Percentiles rank a stretch among this genome's conserved stretches.
Evolutionary conservation across 2,888 invertebrate species (phyloP).

Genomic region (Neria commutata): DNA sequence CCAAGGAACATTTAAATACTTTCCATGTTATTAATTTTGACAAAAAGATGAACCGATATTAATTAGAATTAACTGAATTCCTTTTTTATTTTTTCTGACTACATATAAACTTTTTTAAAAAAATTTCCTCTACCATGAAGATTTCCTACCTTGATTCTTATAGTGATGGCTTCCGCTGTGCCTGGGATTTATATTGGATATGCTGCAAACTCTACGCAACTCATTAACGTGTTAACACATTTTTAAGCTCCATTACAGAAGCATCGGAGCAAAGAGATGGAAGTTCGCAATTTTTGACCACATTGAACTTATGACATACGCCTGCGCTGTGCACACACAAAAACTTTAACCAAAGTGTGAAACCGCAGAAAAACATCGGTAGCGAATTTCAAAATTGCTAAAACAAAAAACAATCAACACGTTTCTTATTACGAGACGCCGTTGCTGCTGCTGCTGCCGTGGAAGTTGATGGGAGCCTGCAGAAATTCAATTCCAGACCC

Average conservation of each 20-base stretch:
- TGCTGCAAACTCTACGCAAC: no score
- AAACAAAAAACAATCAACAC: slow-evolving; percentile 15
- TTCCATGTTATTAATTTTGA: no score
- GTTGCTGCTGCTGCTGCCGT: slow-evolving; percentile 5
- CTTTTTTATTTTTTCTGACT: no score
- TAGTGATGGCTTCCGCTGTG: no score
- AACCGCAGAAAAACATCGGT: slow-evolving; percentile 61
- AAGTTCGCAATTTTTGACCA: slow-evolving; percentile 1
- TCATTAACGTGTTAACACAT: slow-evolving; percentile 16
- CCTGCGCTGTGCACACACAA: slow-evolving; percentile 3
- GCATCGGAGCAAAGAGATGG: not conserved
- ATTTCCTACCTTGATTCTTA: no score
- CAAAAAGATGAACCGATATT: no score
- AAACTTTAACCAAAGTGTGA: slow-evolving; percentile 60
- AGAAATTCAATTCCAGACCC: not conserved
- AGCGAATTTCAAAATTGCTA: slow-evolving; percentile 42
- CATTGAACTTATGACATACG: slow-evolving; percentile 13
- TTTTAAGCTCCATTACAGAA: slow-evolving; percentile 10
- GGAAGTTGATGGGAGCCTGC: not conserved
- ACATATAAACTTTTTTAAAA: no score
- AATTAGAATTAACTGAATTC: no score
- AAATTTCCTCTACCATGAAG: no score
- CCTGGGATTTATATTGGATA: no score
- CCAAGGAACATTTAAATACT: no score
- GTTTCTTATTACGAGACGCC: not conserved